Percentiles rank a stretch among this genome's conserved stretches.
Evolutionary conservation across 2,797 vertebrate genomes (phyloP).

Genomic region (Pangasius mekongensis): DNA sequence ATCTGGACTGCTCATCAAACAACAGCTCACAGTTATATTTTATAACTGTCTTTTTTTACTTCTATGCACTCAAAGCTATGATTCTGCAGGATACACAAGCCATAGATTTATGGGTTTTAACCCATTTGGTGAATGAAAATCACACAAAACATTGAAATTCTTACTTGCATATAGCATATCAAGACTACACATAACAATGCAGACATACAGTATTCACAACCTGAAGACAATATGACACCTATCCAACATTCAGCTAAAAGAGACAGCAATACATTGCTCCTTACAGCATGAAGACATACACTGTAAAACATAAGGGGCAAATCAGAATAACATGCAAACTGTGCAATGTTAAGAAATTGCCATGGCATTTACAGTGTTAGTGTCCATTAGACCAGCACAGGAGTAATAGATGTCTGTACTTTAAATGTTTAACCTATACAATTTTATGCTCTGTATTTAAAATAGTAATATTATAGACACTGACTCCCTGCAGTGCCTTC

Average conservation of each 20-base stretch:
- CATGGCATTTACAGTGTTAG: too few relatives aligned
- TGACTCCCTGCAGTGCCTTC: not conserved
- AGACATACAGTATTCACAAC: not conserved
- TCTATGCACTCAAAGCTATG: not conserved
- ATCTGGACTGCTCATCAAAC: not conserved
- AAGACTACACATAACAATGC: not conserved
- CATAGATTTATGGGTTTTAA: not conserved
- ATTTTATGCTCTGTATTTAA: not conserved
- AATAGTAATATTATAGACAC: not conserved
- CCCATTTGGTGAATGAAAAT: not conserved
- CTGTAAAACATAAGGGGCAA: not conserved
- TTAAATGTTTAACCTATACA: not conserved
- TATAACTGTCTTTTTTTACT: not conserved
- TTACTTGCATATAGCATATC: not conserved
- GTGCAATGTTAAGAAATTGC: not conserved
- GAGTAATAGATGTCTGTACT: not conserved
- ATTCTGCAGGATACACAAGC: not conserved
- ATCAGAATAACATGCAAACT: not conserved
- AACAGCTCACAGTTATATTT: not conserved
- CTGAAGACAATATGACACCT: not conserved
- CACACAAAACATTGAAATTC: not conserved
- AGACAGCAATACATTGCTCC: not conserved
- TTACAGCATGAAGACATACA: not conserved
- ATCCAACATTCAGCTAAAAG: not conserved
- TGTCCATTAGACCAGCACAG: not conserved